phyloP scores from a whole-genome alignment of 1,140 invertebrate genomes.

The Leptoteleia sp. region DNA sequence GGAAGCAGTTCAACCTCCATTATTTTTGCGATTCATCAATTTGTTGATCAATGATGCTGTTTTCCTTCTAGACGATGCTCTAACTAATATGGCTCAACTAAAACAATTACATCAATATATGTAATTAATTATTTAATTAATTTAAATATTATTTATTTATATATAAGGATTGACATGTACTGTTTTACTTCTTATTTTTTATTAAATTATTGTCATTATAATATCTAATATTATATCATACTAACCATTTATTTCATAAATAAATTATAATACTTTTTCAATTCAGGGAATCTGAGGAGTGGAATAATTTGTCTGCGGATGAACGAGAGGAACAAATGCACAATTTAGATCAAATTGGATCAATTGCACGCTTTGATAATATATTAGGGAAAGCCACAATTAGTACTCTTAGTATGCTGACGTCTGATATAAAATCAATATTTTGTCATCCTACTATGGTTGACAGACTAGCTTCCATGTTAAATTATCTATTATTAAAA shows the following conservation, averaged over 20 bases:
- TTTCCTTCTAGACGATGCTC: conserved; percentile 94
- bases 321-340: conserved; percentile 90
- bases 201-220: too few relatives aligned
- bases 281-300: conserved; percentile 87
- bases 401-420: conserved; percentile 90
- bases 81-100: conserved; percentile 92
- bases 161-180: too few relatives aligned
- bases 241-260: not conserved
- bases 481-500: conserved; percentile 96
- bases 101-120: conserved; percentile 87
- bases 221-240: too few relatives aligned
- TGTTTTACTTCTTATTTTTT: too few relatives aligned
- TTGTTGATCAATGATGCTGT: conserved; percentile 98
- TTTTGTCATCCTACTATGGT: conserved; percentile 96
- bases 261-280: conserved; percentile 13
- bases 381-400: conserved; percentile 95
- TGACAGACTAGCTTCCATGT: conserved; percentile 95
- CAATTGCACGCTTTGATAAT: conserved; percentile 95
- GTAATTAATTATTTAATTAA: conserved; percentile 80
- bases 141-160: too few relatives aligned
- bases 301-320: conserved; percentile 85
- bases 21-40: conserved; percentile 97
- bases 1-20: conserved; percentile 92
- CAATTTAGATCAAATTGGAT: conserved; percentile 89
- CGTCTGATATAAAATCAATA: conserved; percentile 91